Conservation (phyloP, 2,888 invertebrate species). For the Epinotia demarniana region DNA sequence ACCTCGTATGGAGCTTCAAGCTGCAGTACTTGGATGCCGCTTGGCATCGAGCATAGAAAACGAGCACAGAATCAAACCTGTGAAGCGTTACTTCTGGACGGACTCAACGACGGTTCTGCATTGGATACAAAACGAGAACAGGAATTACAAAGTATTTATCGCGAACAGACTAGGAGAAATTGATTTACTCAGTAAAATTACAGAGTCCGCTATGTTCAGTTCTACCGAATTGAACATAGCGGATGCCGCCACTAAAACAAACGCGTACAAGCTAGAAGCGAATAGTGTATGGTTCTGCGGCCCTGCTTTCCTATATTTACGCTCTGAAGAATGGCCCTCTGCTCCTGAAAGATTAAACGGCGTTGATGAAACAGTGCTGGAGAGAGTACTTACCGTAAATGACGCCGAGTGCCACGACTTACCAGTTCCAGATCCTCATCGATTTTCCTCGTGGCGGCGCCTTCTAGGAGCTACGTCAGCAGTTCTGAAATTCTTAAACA, state of each 20-base stretch:
- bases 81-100: conserved; percentile 16
- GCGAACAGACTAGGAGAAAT: conserved; percentile 50
- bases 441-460: too few relatives aligned
- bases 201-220: conserved; percentile 26
- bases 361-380: too few relatives aligned
- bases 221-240: conserved; percentile 38
- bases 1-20: conserved; percentile 27
- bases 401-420: too few relatives aligned
- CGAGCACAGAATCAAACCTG: conserved; percentile 23
- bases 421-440: too few relatives aligned
- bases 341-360: too few relatives aligned
- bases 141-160: too few relatives aligned
- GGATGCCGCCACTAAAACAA: conserved; percentile 28
- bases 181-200: conserved; percentile 17
- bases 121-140: conserved; percentile 50
- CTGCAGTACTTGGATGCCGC: conserved; percentile 26
- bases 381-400: too few relatives aligned
- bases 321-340: too few relatives aligned
- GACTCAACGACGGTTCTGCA: conserved; percentile 43
- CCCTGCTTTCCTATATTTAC: too few relatives aligned
- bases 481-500: too few relatives aligned
- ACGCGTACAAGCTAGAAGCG: neutral
- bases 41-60: neutral
- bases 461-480: too few relatives aligned
- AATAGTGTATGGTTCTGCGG: too few relatives aligned